Evolutionary conservation across 1,140 invertebrate species (phyloP).

Genomic region (Hermetia illucens): DNA sequence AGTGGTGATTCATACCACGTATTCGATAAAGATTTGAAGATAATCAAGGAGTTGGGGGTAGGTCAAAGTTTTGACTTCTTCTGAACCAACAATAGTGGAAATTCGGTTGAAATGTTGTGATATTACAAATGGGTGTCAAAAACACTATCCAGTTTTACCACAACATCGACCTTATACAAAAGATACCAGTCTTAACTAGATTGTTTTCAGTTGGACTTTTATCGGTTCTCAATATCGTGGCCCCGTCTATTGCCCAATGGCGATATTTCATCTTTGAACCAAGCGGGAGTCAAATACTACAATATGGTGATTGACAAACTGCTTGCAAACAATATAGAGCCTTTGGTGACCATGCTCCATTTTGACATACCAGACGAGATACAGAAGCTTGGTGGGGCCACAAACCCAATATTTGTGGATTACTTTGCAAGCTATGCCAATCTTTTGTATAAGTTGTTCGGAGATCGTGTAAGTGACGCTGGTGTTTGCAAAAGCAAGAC

Average conservation of each 20-base stretch:
- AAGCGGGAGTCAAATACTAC: slow-evolving; percentile 19
- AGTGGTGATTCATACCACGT: too few relatives aligned
- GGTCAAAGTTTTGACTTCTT: too few relatives aligned
- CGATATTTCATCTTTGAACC: slow-evolving; percentile 15
- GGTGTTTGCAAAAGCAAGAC: neutral
- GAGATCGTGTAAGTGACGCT: too few relatives aligned
- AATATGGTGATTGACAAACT: slow-evolving; percentile 30
- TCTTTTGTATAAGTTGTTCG: slow-evolving; percentile 36
- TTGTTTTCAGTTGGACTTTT: slow-evolving; percentile 20
- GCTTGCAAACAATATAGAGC: slow-evolving; percentile 32
- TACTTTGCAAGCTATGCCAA: slow-evolving; percentile 38
- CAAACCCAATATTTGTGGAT: slow-evolving; percentile 34
- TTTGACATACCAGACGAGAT: slow-evolving; percentile 21
- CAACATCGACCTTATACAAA: too few relatives aligned
- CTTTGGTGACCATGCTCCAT: slow-evolving; percentile 23
- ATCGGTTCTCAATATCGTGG: slow-evolving; percentile 45
- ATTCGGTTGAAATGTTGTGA: too few relatives aligned
- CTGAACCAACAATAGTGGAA: too few relatives aligned
- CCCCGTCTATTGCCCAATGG: slow-evolving; percentile 35
- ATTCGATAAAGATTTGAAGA: too few relatives aligned
- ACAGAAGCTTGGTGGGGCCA: slow-evolving; percentile 30
- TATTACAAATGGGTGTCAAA: too few relatives aligned
- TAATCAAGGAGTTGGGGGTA: too few relatives aligned
- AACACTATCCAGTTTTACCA: too few relatives aligned
- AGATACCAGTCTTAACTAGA: too few relatives aligned